Percentiles rank a stretch among this genome's conserved stretches.
Conservation (phyloP, 2,888 invertebrate genomes). For the Nomada ruficornis region DNA sequence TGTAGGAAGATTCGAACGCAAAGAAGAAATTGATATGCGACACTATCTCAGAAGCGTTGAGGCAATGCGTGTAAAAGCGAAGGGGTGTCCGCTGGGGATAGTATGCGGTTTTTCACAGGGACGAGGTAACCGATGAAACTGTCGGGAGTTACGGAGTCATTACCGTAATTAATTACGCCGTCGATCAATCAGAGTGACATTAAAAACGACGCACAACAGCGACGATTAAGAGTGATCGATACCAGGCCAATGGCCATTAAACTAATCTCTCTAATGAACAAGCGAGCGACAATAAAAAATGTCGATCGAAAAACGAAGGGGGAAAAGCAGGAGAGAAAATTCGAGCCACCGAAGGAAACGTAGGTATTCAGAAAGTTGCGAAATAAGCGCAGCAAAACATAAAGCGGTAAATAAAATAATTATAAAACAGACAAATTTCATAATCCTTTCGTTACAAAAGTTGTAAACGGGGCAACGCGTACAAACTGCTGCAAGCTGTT, state of each 20-base stretch:
- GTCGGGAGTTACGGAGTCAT: slow-evolving; percentile 30
- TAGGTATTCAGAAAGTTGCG: neutral
- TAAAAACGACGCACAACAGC: slow-evolving; percentile 45
- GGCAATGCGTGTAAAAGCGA: neutral
- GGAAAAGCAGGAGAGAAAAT: neutral
- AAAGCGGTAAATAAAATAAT: too few relatives aligned
- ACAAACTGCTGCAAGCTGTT: too few relatives aligned
- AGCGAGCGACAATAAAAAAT: neutral
- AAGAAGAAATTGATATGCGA: too few relatives aligned
- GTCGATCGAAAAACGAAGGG: neutral
- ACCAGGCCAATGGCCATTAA: slow-evolving; percentile 20
- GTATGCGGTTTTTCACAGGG: slow-evolving; percentile 11
- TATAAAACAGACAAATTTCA: too few relatives aligned
- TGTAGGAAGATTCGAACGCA: too few relatives aligned
- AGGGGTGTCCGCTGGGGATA: neutral
- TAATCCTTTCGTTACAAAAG: too few relatives aligned
- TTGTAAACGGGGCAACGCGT: too few relatives aligned
- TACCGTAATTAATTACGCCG: slow-evolving; percentile 56
- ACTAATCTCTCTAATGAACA: slow-evolving; percentile 43
- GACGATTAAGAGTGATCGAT: slow-evolving; percentile 56
- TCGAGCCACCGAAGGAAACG: too few relatives aligned
- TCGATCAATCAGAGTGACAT: slow-evolving; percentile 57
- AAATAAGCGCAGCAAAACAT: neutral
- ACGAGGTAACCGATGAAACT: slow-evolving; percentile 30
- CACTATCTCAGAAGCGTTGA: neutral